Conservation (phyloP, 2,888 invertebrate species). For the Phyto melanocephala region DNA sequence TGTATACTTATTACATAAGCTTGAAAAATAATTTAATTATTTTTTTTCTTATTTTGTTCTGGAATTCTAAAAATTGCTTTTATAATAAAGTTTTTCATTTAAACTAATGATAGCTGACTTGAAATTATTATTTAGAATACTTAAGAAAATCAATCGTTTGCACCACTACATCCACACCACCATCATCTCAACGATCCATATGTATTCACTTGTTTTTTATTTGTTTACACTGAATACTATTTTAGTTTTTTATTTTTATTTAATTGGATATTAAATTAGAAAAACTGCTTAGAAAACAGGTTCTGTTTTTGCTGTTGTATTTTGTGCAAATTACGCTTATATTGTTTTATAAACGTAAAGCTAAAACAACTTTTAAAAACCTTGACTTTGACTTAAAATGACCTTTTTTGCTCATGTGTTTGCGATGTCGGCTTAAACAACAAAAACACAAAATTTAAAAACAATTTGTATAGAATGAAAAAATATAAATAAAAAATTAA, state of each 20-base stretch:
- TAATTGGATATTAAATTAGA: conserved; percentile 43
- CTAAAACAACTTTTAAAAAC: conserved; percentile 72
- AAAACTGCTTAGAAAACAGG: conserved; percentile 59
- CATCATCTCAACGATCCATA: conserved; percentile 22
- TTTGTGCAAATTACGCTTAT: conserved; percentile 57
- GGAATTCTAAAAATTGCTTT: too few relatives aligned
- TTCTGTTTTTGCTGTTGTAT: conserved; percentile 39
- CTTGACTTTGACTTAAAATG: conserved; percentile 80
- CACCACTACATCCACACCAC: neutral
- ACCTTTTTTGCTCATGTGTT: conserved; percentile 69
- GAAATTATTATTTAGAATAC: conserved; percentile 9
- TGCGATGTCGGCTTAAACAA: conserved; percentile 20
- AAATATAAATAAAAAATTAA: neutral
- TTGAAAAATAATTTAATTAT: conserved; percentile 17
- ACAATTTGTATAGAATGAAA: conserved; percentile 11
- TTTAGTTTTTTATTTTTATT: neutral
- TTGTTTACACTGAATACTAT: conserved; percentile 47
- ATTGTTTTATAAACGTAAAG: conserved; percentile 70
- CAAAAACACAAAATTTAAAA: neutral
- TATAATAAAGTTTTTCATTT: neutral
- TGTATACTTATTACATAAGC: conserved; percentile 32
- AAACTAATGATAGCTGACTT: neutral
- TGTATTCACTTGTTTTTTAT: conserved; percentile 33
- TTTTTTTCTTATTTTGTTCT: conserved; percentile 10
- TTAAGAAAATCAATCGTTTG: conserved; percentile 14